Percentiles rank a stretch among this genome's conserved stretches.
phyloP scores from a whole-genome alignment of 92 coral and sea anemone species.

The Pocillopora grandis region DNA sequence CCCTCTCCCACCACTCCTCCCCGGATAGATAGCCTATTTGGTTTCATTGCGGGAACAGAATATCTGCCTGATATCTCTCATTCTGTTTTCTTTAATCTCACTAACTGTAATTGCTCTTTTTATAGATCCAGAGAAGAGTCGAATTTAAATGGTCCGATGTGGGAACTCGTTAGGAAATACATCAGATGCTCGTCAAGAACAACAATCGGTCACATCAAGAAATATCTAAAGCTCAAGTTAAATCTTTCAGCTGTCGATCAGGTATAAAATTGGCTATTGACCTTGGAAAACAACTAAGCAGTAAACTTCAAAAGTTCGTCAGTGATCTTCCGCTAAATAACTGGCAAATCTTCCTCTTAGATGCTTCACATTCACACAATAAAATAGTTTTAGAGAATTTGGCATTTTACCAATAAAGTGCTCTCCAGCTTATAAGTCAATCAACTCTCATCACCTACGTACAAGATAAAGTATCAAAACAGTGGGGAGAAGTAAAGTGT shows the following conservation, averaged over 20 bases:
- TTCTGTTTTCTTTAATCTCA: too few relatives aligned
- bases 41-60: not conserved
- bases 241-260: slow-evolving; percentile 70
- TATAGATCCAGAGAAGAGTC: slow-evolving; percentile 27
- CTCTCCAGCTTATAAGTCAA: too few relatives aligned
- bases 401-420: too few relatives aligned
- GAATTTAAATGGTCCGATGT: slow-evolving; percentile 48
- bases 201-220: slow-evolving; percentile 87
- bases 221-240: slow-evolving; percentile 76
- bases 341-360: too few relatives aligned
- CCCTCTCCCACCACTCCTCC: too few relatives aligned
- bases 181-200: slow-evolving; percentile 77
- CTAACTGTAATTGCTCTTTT: not conserved
- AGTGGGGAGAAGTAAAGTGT: too few relatives aligned
- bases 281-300: not conserved
- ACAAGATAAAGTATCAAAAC: too few relatives aligned
- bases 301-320: not conserved
- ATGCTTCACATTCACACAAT: too few relatives aligned
- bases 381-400: too few relatives aligned
- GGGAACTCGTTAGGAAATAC: slow-evolving; percentile 73
- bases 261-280: slow-evolving; percentile 20
- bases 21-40: not conserved
- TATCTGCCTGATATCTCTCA: too few relatives aligned
- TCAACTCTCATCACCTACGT: too few relatives aligned
- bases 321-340: too few relatives aligned